These are phyloP conservation scores for Lanistes nyassanus DNA, from an alignment of 1,140 invertebrate species.

Conservation along the genomic window DNA sequence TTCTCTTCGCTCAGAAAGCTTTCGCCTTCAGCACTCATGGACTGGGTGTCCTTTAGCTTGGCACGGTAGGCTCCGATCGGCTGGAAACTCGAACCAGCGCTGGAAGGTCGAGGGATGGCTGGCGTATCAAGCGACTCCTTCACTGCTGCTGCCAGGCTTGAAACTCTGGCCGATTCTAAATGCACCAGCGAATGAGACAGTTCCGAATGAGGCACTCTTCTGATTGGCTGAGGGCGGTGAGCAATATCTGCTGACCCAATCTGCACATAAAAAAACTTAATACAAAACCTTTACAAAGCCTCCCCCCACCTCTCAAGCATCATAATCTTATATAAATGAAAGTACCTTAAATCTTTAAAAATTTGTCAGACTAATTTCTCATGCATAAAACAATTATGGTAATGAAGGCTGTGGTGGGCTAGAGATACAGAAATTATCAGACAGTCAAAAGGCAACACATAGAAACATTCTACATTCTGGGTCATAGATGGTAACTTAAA, in stretches of 20 bases:
- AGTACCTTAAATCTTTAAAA: too few species aligned
- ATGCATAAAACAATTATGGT: too few species aligned
- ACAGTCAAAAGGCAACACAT: not conserved
- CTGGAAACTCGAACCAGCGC: constrained; percentile 60
- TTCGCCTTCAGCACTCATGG: not conserved
- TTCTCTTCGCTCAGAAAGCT: constrained; percentile 1
- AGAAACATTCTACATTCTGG: too few species aligned
- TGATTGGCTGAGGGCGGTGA: constrained; percentile 83
- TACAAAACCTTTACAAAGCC: too few species aligned
- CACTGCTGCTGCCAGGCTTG: constrained; percentile 8
- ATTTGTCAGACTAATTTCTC: not conserved
- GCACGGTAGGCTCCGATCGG: constrained; percentile 60
- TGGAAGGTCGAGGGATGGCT: constrained; percentile 54
- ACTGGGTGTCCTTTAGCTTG: constrained; percentile 38
- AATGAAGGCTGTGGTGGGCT: not conserved
- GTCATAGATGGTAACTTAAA: too few species aligned
- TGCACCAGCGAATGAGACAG: not conserved
- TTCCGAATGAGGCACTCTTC: constrained; percentile 35
- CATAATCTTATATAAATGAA: too few species aligned
- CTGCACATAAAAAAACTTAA: not conserved
- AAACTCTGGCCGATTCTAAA: constrained; percentile 5
- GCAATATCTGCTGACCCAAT: constrained; percentile 71
- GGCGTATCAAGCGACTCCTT: constrained; percentile 25
- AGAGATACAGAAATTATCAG: not conserved
- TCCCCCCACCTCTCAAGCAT: too few species aligned